These are phyloP conservation scores for Acomys russatus DNA, from an alignment of 2,797 vertebrate species.

Conservation along the genomic window DNA sequence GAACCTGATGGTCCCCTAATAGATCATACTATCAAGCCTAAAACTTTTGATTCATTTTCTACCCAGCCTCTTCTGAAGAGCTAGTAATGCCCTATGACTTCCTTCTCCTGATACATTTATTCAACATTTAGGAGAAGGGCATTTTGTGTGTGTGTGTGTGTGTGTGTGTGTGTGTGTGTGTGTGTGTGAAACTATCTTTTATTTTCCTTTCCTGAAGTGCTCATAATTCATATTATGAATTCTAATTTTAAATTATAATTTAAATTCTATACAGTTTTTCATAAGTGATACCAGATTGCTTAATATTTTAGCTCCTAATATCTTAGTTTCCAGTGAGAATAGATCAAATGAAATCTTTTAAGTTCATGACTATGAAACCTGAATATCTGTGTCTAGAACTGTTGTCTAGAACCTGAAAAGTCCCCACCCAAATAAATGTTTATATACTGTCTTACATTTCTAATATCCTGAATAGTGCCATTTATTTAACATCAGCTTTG, in stretches of 20 bases:
- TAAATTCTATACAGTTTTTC: not conserved
- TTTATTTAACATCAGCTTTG: not conserved
- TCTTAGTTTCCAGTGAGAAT: not conserved
- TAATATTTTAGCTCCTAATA: not conserved
- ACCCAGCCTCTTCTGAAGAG: not conserved
- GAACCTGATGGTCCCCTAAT: not conserved
- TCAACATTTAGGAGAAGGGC: not conserved
- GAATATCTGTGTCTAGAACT: not conserved
- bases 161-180: not conserved
- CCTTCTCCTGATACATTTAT: not conserved
- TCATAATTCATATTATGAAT: not conserved
- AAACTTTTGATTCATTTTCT: constrained; percentile 27
- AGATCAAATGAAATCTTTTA: not conserved
- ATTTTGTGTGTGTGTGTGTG: not conserved
- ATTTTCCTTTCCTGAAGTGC: not conserved
- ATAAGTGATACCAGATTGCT: not conserved
- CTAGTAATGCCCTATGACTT: not conserved
- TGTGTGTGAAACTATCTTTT: not conserved
- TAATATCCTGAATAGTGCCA: not conserved
- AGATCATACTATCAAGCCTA: not conserved
- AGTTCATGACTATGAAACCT: not conserved
- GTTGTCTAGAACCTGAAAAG: not conserved
- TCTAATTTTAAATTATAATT: not conserved
- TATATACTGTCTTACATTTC: not conserved
- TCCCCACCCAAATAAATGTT: not conserved